Conservation (phyloP, 1,140 invertebrate genomes). For the Arctopsyche grandis region DNA sequence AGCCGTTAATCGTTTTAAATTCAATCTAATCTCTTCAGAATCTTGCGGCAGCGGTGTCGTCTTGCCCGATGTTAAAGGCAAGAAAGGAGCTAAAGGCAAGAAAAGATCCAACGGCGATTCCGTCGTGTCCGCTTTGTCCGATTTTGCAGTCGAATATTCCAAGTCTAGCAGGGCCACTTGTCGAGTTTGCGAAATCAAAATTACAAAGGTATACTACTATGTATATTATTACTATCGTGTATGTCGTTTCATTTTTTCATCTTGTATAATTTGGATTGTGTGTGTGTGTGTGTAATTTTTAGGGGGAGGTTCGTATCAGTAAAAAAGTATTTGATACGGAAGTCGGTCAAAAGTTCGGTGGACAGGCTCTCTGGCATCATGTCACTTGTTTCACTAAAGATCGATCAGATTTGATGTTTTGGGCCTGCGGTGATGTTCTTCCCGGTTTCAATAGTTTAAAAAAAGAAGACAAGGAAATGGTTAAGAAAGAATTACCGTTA, state of each 20-base stretch:
- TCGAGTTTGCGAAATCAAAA: slow-evolving; percentile 86
- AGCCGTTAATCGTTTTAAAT: not conserved
- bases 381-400: slow-evolving; percentile 89
- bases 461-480: slow-evolving; percentile 77
- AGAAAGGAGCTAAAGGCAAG: slow-evolving; percentile 61
- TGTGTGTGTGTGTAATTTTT: slow-evolving; percentile 50
- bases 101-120: slow-evolving; percentile 58
- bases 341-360: slow-evolving; percentile 81
- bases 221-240: not conserved
- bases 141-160: slow-evolving; percentile 88
- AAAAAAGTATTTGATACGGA: slow-evolving; percentile 90
- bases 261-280: not conserved
- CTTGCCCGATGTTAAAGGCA: slow-evolving; percentile 57
- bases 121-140: slow-evolving; percentile 64
- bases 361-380: slow-evolving; percentile 89
- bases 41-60: slow-evolving; percentile 56
- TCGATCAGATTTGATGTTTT: slow-evolving; percentile 81
- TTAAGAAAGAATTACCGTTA: slow-evolving; percentile 78
- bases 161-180: slow-evolving; percentile 87
- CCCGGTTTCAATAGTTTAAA: slow-evolving; percentile 79
- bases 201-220: slow-evolving; percentile 76
- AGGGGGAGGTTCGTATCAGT: slow-evolving; percentile 83
- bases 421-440: slow-evolving; percentile 74
- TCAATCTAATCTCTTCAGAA: slow-evolving; percentile 17
- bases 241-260: not conserved